Percentiles rank a stretch among this genome's conserved stretches.
Evolutionary conservation across 2,113 vertebrate species (phyloP).

Genomic region (Dicaeum eximium): DNA sequence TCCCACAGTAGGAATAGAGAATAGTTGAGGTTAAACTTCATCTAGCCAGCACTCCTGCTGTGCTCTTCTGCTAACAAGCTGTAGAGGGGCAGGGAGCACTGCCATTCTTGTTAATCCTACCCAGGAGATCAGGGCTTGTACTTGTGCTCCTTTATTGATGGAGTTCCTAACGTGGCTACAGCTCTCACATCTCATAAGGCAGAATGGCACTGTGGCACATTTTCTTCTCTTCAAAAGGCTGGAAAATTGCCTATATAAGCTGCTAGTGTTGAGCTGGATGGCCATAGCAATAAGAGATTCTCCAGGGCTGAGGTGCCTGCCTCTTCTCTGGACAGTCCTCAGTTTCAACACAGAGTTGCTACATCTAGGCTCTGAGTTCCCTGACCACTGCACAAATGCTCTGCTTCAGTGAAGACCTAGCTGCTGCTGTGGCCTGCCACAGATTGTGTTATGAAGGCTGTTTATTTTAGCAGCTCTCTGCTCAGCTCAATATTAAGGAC

Average conservation of each 20-base stretch:
- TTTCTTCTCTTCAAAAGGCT: not conserved
- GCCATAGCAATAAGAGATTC: constrained; percentile 26
- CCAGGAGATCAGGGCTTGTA: not conserved
- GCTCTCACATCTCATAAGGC: not conserved
- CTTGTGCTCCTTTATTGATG: not conserved
- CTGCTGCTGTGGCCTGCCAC: constrained; percentile 21
- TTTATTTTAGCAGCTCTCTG: constrained; percentile 13
- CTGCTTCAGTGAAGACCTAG: not conserved
- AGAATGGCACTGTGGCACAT: accelerated
- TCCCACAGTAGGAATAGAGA: not conserved
- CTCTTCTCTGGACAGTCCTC: not conserved
- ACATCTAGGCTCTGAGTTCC: not conserved
- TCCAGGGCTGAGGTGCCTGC: not conserved
- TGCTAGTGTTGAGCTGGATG: constrained; percentile 30
- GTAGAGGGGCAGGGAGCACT: not conserved
- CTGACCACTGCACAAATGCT: not conserved
- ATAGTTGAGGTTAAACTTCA: not conserved
- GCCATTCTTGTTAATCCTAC: not conserved
- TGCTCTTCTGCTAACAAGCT: not conserved
- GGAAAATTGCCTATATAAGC: not conserved
- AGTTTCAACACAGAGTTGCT: not conserved
- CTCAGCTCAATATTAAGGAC: not conserved
- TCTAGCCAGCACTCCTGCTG: not conserved
- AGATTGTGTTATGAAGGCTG: not conserved
- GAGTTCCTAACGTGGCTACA: not conserved